Evolutionary conservation across 2,797 vertebrate species (phyloP).

Genomic region (Iguana delicatissima): DNA sequence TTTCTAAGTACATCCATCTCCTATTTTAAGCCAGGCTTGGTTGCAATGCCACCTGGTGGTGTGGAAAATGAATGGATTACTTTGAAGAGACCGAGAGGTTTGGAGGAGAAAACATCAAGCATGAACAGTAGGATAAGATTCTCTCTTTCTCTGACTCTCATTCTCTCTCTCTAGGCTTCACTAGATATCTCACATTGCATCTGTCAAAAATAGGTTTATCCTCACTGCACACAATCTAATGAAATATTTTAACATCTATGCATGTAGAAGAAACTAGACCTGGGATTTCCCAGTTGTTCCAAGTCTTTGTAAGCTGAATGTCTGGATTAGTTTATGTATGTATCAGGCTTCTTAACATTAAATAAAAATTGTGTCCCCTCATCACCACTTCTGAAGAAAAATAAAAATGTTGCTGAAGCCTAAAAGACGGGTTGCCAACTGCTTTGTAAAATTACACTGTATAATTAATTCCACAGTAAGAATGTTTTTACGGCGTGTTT

Average conservation of each 20-base stretch:
- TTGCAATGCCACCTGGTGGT: slow-evolving; percentile 85
- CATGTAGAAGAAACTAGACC: slow-evolving; percentile 21
- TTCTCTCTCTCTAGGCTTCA: neutral
- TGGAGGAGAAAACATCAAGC: neutral
- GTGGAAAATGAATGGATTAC: slow-evolving; percentile 49
- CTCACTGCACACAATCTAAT: slow-evolving; percentile 30
- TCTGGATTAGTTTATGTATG: slow-evolving; percentile 30
- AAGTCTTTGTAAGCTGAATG: slow-evolving; percentile 59
- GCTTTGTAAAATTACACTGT: slow-evolving; percentile 87
- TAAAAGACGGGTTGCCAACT: slow-evolving; percentile 73
- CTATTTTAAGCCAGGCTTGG: slow-evolving; percentile 74
- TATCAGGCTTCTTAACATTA: slow-evolving; percentile 51
- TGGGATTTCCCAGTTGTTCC: slow-evolving; percentile 56
- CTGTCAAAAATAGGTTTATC: slow-evolving; percentile 3
- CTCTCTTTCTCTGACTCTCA: too few relatives aligned
- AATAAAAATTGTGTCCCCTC: slow-evolving; percentile 50
- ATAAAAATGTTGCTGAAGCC: slow-evolving; percentile 69
- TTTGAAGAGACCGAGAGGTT: slow-evolving; percentile 36
- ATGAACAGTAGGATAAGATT: too few relatives aligned
- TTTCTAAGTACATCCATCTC: slow-evolving; percentile 1
- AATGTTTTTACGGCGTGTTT: slow-evolving; percentile 87
- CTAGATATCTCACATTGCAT: neutral
- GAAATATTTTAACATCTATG: slow-evolving; percentile 42
- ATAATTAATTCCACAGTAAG: slow-evolving; percentile 89
- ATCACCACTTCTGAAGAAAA: slow-evolving; percentile 61